Base-by-base conservation (phyloP, 2,797 vertebrate species). In the Hoplostethus atlanticus region DNA sequence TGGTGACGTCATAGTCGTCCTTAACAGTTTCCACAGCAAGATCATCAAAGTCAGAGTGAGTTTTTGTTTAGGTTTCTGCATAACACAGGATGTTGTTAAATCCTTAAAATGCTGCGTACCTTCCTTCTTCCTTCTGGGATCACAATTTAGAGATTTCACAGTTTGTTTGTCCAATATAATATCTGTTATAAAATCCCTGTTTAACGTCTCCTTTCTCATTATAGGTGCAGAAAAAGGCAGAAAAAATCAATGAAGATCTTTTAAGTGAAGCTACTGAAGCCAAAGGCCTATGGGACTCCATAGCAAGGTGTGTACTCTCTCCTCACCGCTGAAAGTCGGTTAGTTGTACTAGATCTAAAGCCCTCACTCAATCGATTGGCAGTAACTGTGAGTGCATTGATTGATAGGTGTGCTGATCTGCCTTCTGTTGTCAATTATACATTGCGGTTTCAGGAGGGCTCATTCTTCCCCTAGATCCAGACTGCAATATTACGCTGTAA, bases 21-120 rank as follows among this genome's bases (percentile, higher is more conserved):
- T 98, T 70, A 96, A 95, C 89, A 97, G 93, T 86, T 99, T 99
- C 90, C 96, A 96, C 91, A 97, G 96, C 93, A 99, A 98, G 91
- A 97, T 96, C 81, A 95, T 99, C 91, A 96, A 97, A 97, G 93
- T 99, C 80, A 92, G 96, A 85, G 98, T 99, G 77, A 79, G 96
- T 40, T 40, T 42, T 60, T 81, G 69, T 7, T 46, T 11, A 38
- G 5, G 31, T 38, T 10, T 28, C 2, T 64, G 58, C 36, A 21
- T 28, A 8, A 9, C 13, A 11, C 44, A 54, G 17, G 30, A 57
- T 15, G n/a, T 52, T 36, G 34, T 50, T 48, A 1, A 44, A 21
- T 21, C 9, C 1, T 1, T 7, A 21, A 48, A 55, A 71, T 40
- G 21, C 30, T 63, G 54, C 54, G 30, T 36, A 72, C 7, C 5